These are phyloP conservation scores for Pangasius sanitwongsei DNA, from an alignment of 2,797 vertebrate genomes.

Conservation along the genomic window DNA sequence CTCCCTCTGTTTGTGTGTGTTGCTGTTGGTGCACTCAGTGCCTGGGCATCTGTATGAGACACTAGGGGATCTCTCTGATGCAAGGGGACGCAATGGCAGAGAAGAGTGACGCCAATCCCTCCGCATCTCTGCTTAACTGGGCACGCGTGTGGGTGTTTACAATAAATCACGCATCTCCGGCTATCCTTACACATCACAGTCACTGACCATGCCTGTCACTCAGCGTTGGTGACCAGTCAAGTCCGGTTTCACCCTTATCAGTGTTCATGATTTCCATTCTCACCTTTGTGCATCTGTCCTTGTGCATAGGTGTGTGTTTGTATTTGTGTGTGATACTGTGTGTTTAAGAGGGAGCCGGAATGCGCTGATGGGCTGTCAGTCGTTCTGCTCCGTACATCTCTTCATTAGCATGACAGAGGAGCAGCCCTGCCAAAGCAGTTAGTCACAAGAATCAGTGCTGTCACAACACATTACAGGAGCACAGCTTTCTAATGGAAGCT, in stretches of 20 bases:
- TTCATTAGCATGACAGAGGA: conserved; percentile 79
- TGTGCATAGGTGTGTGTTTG: conserved; percentile 33
- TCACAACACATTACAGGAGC: conserved; percentile 78
- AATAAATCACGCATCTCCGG: conserved; percentile 29
- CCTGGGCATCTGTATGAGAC: conserved; percentile 46
- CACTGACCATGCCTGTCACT: conserved; percentile 44
- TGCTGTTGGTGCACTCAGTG: conserved; percentile 37
- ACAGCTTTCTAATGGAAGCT: conserved; percentile 64
- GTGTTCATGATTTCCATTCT: conserved; percentile 21
- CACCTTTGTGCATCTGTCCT: conserved; percentile 43
- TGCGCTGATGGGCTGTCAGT: conserved; percentile 68
- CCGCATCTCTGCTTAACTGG: conserved; percentile 51
- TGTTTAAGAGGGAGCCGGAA: conserved; percentile 30
- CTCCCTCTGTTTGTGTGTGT: conserved; percentile 26
- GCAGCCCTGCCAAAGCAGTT: conserved; percentile 78
- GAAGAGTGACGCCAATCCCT: conserved; percentile 71
- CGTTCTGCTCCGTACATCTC: conserved; percentile 69
- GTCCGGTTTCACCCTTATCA: conserved; percentile 30
- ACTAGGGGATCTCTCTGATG: conserved; percentile 79
- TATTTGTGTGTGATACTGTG: conserved; percentile 39
- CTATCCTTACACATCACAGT: conserved; percentile 39
- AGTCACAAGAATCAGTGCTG: conserved; percentile 79
- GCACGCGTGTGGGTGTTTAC: conserved; percentile 26
- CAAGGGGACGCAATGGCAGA: conserved; percentile 80
- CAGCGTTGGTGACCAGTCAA: conserved; percentile 36